Base-by-base conservation (phyloP, 1,140 invertebrate genomes). In the Camponotus floridanus region DNA sequence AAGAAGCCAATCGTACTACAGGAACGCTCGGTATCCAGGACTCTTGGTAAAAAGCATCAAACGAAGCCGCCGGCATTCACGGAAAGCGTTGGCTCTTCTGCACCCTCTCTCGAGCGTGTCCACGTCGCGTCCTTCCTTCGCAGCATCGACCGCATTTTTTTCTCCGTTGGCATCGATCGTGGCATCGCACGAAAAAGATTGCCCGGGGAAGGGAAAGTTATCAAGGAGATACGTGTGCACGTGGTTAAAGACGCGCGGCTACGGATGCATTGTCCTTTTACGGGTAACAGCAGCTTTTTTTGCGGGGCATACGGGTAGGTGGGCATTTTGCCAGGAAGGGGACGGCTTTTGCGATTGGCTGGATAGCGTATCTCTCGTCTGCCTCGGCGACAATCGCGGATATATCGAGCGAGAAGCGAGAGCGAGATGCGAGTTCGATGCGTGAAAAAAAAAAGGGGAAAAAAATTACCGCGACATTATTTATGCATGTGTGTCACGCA, bases 11-110 rank as follows among this genome's bases (percentile, higher is more conserved):
- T 91, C 88, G 87, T 70, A 74, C 21, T 42, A 36, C 70, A 86
- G 87, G 88, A 88, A 92, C 91, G 87, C 87, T 45, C 74, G 91
- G 91, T 92, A 92, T 91, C 89, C 87, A 90, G 91, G 76, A 90
- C 61, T 86, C 85, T 76, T 18, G 83, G 71, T 91, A 93, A 93
- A 93, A 93, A 93, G 83, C 91, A 92, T 93, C 92, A 92, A 93
- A 93, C 90, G 90, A 89, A 83, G 91, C 92, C 92, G 92, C 89
- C 86, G 67, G 85, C 90, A 88, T 91, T 91, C 90, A 91, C 83
- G 90, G 91, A 91, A 91, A 91, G 87, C 89, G 79, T 59, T 86
- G 90, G 68, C 76, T 76, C 89, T 88, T 71, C 79, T 88, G 88
- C 88, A 90, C 89, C 89, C 88, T 88, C 89, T 85, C 83, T 90